These are phyloP conservation scores for Galeopterus variegatus DNA, from an alignment of 2,113 vertebrate species.

Conservation along the genomic window DNA sequence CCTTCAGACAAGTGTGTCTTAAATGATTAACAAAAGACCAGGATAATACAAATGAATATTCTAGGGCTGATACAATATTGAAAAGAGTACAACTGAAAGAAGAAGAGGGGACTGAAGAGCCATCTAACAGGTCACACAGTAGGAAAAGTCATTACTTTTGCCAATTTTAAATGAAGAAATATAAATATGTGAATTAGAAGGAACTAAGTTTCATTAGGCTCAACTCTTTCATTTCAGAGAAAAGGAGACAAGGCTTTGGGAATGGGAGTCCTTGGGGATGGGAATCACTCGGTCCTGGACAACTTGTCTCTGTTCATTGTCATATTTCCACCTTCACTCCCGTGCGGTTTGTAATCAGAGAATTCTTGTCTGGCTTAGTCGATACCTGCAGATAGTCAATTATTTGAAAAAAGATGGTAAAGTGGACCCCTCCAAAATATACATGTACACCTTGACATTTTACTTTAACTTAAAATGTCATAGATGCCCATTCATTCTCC, in stretches of 20 bases:
- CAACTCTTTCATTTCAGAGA: neutral
- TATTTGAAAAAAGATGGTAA: neutral
- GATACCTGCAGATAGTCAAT: neutral
- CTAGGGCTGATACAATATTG: neutral
- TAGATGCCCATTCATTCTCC: neutral
- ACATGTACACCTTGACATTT: neutral
- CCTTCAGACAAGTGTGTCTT: neutral
- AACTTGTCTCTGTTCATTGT: neutral
- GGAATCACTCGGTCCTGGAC: neutral
- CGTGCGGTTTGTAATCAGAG: neutral
- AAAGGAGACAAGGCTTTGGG: neutral
- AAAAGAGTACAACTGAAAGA: neutral
- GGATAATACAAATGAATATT: conserved; percentile 3
- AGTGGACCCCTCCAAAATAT: neutral
- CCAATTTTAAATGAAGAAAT: conserved; percentile 15
- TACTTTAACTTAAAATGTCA: neutral
- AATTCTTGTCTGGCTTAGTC: neutral
- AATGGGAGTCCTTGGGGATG: neutral
- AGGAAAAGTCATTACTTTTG: neutral
- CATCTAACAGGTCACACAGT: neutral
- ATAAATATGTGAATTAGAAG: neutral
- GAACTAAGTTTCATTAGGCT: neutral
- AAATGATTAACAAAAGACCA: neutral
- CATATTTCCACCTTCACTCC: neutral
- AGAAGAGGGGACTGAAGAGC: neutral